Base-by-base conservation (phyloP, 1,140 invertebrate species). In the Drosophila varians region DNA sequence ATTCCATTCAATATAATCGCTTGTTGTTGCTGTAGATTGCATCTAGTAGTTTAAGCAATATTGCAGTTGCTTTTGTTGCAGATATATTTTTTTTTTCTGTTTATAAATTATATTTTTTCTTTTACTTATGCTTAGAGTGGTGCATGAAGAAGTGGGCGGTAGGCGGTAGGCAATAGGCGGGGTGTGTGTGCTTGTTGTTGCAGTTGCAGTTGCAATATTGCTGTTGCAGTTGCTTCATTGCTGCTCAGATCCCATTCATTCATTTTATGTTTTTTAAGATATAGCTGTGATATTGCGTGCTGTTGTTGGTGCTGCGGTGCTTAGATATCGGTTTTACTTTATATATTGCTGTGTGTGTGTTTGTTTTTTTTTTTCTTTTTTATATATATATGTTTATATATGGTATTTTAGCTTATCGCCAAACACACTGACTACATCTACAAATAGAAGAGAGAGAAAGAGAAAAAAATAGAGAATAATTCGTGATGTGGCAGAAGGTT, bases 361-460 rank as follows among this genome's bases (percentile, higher is more conserved):
- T 76, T 74, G 46, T 80, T 57, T 52, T 62, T 60, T 58, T 74
- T 53, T 74, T 53, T n/a, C n/a, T n/a, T 62, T 43, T 76, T 56
- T 65, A 46, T 73, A 46, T 77, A 72, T 74, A 60, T 77, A 73
- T 86, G 56, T 82, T 52, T 65, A 55, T 78, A 74, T 73, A 64
- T 87, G 64, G 73, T 61, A 77, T 55, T 86, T 79, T 72, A 88
- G 93, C 93, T 94, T 94, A 94, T 94, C 94, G 94, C 94, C 94
- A 95, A 93, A 94, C 94, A 94, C 94, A 95, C 93, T 95, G 94
- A 94, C 94, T 95, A 94, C 94, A 94, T 94, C 94, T 94, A 94
- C 92, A 94, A 94, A 93, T 76, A 93, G 92, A 92, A 92, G 91
- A 92, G 76, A 92, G 90, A 90, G 84, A 91, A 88, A 89, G 77